These are phyloP conservation scores for Chloroclystis v-ata DNA, from an alignment of 2,888 invertebrate species.

Conservation along the genomic window DNA sequence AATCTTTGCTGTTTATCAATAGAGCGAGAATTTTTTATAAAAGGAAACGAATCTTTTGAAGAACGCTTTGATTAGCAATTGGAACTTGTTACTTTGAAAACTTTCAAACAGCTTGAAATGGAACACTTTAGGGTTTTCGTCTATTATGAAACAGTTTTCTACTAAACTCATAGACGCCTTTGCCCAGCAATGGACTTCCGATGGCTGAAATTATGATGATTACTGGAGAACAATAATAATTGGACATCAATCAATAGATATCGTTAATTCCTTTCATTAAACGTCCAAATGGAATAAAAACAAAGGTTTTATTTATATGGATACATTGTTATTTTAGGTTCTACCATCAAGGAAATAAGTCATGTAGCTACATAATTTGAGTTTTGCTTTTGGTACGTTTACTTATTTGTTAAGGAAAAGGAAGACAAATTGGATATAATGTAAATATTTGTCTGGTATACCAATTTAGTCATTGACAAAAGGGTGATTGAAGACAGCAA, in stretches of 20 bases:
- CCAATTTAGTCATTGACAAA: too few relatives aligned
- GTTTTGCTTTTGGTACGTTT: background rate
- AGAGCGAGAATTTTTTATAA: slow-evolving; percentile 10
- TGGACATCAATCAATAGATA: background rate
- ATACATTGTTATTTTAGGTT: slow-evolving; percentile 14
- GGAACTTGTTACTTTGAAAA: background rate
- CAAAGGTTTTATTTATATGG: slow-evolving; percentile 8
- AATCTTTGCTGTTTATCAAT: too few relatives aligned
- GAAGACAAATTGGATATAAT: background rate
- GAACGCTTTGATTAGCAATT: slow-evolving; percentile 14
- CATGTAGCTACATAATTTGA: background rate
- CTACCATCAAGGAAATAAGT: slow-evolving; percentile 7
- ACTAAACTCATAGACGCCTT: too few relatives aligned
- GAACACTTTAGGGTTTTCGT: too few relatives aligned
- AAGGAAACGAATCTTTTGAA: slow-evolving; percentile 16
- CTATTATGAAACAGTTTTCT: too few relatives aligned
- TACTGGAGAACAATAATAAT: too few relatives aligned
- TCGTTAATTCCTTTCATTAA: background rate
- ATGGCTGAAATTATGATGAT: too few relatives aligned
- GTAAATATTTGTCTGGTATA: background rate
- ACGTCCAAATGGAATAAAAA: slow-evolving; percentile 10
- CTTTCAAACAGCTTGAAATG: too few relatives aligned
- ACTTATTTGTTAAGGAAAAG: background rate
- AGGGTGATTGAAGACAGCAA: too few relatives aligned
- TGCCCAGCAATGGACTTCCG: too few relatives aligned